Evolutionary conservation across 2,888 invertebrate genomes (phyloP).

Genomic region (Cryptocheilus praepositus): DNA sequence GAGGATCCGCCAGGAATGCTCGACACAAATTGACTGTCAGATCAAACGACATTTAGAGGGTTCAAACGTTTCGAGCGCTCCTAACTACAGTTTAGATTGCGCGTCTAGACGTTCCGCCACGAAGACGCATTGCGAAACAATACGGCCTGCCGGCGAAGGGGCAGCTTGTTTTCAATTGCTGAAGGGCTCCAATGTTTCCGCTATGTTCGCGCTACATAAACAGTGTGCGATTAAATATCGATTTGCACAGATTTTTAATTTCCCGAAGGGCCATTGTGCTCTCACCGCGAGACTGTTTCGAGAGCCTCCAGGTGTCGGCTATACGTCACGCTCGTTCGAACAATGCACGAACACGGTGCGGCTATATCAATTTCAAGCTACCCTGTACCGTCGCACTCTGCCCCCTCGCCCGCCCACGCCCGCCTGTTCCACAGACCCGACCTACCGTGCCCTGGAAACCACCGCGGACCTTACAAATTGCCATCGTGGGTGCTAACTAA

Average conservation of each 20-base stretch:
- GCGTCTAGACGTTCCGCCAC: too few species aligned
- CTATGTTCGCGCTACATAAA: too few species aligned
- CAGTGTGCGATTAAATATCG: constrained; percentile 34
- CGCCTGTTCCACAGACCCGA: constrained; percentile 16
- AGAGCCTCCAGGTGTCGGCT: constrained; percentile 48
- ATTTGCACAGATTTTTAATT: constrained; percentile 42
- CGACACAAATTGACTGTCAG: constrained; percentile 1
- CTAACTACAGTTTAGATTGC: too few species aligned
- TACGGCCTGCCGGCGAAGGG: too few species aligned
- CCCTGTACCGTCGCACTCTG: constrained; percentile 9
- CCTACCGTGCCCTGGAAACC: constrained; percentile 24
- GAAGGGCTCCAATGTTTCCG: too few species aligned
- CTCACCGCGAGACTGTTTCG: constrained; percentile 19
- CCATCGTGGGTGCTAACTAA: constrained; percentile 52
- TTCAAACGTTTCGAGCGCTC: neutral
- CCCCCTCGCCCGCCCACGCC: constrained; percentile 8
- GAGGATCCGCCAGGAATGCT: neutral
- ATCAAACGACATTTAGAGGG: neutral
- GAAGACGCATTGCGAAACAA: too few species aligned
- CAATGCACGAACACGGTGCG: constrained; percentile 25
- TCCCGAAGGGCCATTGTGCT: constrained; percentile 29
- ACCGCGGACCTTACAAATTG: constrained; percentile 50
- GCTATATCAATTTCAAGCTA: constrained; percentile 41
- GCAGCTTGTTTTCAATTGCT: too few species aligned
- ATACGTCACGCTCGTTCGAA: constrained; percentile 49